Conservation (phyloP, 2,888 invertebrate species). For the Silvanus unidentatus region DNA sequence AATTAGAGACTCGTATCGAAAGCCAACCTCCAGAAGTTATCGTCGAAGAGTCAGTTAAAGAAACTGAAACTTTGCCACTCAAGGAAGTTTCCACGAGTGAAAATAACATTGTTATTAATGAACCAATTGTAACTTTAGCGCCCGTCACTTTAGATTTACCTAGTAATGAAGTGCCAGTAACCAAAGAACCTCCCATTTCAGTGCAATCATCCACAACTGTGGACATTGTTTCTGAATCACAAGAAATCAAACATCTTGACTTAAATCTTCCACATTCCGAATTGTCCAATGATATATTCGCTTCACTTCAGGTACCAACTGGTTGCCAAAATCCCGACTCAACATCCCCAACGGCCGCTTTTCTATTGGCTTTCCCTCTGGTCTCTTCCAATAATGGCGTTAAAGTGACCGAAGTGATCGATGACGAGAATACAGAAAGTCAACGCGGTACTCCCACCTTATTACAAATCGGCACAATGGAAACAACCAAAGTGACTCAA, state of each 20-base stretch:
- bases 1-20: too few relatives aligned
- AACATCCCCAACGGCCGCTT: conserved; percentile 71
- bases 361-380: conserved; percentile 67
- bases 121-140: too few relatives aligned
- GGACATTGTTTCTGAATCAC: conserved; percentile 2
- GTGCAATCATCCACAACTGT: too few relatives aligned
- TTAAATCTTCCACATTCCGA: conserved; percentile 46
- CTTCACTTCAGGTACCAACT: conserved; percentile 53
- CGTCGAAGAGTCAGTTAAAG: too few relatives aligned
- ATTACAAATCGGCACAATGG: conserved; percentile 47
- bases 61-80: too few relatives aligned
- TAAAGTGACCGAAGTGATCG: conserved; percentile 50
- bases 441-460: conserved; percentile 46
- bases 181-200: too few relatives aligned
- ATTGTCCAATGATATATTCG: conserved; percentile 56
- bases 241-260: conserved; percentile 25
- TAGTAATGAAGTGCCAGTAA: too few relatives aligned
- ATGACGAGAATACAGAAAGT: conserved; percentile 50
- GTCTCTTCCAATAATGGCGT: conserved; percentile 58
- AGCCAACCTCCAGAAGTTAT: too few relatives aligned
- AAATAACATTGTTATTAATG: too few relatives aligned
- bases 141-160: too few relatives aligned
- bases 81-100: too few relatives aligned
- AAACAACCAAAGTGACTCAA: conserved; percentile 38
- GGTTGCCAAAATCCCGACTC: conserved; percentile 55